Evolutionary conservation across 2,113 vertebrate genomes (phyloP), one percentile per base, ranked within the genome.

Genomic region (Vulpes ferrilata): DNA sequence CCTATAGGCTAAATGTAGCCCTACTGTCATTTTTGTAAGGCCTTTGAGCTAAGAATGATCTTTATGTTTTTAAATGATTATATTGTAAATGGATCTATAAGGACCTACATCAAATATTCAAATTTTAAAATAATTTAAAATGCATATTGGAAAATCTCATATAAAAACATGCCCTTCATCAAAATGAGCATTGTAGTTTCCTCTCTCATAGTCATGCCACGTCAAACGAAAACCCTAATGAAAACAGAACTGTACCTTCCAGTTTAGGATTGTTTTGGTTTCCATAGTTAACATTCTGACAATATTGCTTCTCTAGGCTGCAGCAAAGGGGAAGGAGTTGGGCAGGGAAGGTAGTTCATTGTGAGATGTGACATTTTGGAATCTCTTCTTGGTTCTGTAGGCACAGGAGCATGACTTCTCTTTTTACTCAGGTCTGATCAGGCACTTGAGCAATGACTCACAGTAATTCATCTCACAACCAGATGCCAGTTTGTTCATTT

Each of bases 261-360:
- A 67, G 57, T 0, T 15, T 20, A 35, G 15, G 19, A 2, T 13
- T 57, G 48, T 22, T 80, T 81, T 38, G 67, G 25, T 78, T 88
- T 69, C 8, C 57, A 55, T n/a, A 74, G 80, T 90, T 95, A 17
- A 53, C 43, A 38, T 15, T 74, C 48, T 65, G 57, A 9, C 4
- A 12, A 9, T 57, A 67, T 78, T 43, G 11, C 15, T 90, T 97
- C 60, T 90, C 53, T 7, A 65, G 12, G 55, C 4, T 43, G 51
- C 17, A 5, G 0, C 11, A 5, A 0, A 0, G 8, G 32, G 60
- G 5, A 81, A 11, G 22, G 0, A 60, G 17, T 1, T 1, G 30
- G 55, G 27, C 2, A 32, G 27, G 20, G 38, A 60, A 80, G 22
- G 38, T 20, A 48, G 64, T 38, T 35, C 15, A 76, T 48, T 13